phyloP scores from a whole-genome alignment of 2,888 invertebrate species.

The Apamea crenata region DNA sequence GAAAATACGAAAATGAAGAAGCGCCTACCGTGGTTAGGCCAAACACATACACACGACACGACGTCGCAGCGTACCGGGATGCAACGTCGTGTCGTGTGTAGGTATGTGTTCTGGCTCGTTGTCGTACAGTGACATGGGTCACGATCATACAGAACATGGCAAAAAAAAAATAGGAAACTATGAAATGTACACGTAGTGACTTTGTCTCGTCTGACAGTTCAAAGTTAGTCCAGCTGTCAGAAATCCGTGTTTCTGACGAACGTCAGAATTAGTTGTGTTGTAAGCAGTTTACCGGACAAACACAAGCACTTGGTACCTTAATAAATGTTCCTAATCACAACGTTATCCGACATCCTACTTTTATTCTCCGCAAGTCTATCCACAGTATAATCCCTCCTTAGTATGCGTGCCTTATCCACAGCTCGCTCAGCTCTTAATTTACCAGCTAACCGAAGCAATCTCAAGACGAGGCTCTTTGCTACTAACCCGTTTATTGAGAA shows the following conservation, averaged over 20 bases:
- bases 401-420: conserved; percentile 41
- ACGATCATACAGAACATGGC: too few relatives aligned
- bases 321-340: neutral
- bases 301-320: neutral
- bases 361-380: neutral
- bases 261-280: neutral
- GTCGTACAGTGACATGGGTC: too few relatives aligned
- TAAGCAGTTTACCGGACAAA: neutral
- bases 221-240: too few relatives aligned
- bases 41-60: too few relatives aligned
- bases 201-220: too few relatives aligned
- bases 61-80: too few relatives aligned
- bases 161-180: too few relatives aligned
- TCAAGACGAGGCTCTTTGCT: conserved; percentile 7
- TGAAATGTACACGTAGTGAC: too few relatives aligned
- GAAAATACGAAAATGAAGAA: neutral
- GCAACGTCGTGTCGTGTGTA: too few relatives aligned
- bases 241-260: neutral
- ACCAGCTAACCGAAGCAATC: conserved; percentile 18
- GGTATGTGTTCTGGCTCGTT: too few relatives aligned
- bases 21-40: neutral
- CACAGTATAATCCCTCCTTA: conserved; percentile 1
- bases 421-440: conserved; percentile 24
- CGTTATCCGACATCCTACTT: neutral
- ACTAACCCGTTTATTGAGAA: conserved; percentile 18